These are phyloP conservation scores for Osedax frankpressi DNA, from an alignment of 2,888 invertebrate genomes.

Conservation along the genomic window DNA sequence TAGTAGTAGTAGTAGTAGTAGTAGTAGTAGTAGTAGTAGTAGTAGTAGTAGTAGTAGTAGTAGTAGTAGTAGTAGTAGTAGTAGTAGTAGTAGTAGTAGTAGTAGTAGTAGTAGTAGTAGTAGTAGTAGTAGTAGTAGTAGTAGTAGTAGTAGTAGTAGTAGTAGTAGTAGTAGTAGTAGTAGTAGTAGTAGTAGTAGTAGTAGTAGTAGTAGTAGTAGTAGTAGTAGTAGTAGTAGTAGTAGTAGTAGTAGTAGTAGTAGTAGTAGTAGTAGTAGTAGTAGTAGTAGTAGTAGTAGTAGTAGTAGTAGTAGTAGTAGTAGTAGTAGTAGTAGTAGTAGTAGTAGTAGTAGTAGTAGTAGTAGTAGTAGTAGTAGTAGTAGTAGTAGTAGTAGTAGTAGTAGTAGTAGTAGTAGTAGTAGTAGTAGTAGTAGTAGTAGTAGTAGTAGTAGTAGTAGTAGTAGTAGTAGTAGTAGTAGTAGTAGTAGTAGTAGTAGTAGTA, in stretches of 20 bases:
- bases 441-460: not conserved
- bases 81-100: constrained; percentile 16
- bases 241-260: not conserved
- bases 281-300: not conserved
- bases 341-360: not conserved
- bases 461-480: not conserved
- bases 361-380: constrained; percentile 1
- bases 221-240: not conserved
- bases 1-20: not conserved
- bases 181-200: not conserved
- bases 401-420: not conserved
- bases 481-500: not conserved
- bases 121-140: not conserved
- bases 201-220: not conserved
- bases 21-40: not conserved
- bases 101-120: not conserved
- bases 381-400: not conserved
- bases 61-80: constrained; percentile 3
- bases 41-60: not conserved
- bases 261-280: not conserved
- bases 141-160: not conserved
- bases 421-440: not conserved
- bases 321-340: not conserved
- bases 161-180: not conserved
- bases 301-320: not conserved